These are phyloP conservation scores for Leptopilina clavipes DNA, from an alignment of 1,140 invertebrate genomes.

Conservation along the genomic window DNA sequence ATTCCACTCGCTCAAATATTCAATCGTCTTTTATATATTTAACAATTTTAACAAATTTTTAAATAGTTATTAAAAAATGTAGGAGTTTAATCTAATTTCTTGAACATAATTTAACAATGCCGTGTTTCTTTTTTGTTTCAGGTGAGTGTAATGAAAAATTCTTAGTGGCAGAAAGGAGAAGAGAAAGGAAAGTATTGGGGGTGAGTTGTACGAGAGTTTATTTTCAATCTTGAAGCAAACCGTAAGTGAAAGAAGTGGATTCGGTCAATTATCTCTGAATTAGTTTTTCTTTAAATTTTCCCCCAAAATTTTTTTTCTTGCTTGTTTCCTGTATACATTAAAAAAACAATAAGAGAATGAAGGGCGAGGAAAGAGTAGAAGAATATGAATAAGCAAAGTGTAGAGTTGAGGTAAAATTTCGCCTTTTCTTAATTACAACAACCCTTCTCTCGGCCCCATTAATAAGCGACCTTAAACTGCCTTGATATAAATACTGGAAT, in stretches of 20 bases:
- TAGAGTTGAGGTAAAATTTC: slow-evolving; percentile 54
- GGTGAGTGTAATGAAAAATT: background rate
- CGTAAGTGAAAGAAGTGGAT: background rate
- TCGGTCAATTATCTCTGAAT: slow-evolving; percentile 24
- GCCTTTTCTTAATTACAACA: slow-evolving; percentile 67
- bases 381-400: slow-evolving; percentile 37
- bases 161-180: background rate
- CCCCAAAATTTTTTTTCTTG: background rate
- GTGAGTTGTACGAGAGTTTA: background rate
- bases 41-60: no score
- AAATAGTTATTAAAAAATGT: no score
- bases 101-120: background rate
- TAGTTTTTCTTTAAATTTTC: background rate
- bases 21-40: no score
- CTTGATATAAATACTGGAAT: slow-evolving; percentile 69
- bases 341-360: slow-evolving; percentile 30
- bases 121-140: background rate
- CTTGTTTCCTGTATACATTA: background rate
- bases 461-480: slow-evolving; percentile 66
- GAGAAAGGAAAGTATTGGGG: no score
- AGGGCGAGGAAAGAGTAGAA: slow-evolving; percentile 10
- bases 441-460: slow-evolving; percentile 61
- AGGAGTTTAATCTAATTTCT: background rate
- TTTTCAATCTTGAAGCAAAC: background rate
- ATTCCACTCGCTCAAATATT: no score